Evolutionary conservation across 2,888 invertebrate genomes (phyloP), one percentile per base, ranked within the genome.

Genomic region (Drosophila demipolita): DNA sequence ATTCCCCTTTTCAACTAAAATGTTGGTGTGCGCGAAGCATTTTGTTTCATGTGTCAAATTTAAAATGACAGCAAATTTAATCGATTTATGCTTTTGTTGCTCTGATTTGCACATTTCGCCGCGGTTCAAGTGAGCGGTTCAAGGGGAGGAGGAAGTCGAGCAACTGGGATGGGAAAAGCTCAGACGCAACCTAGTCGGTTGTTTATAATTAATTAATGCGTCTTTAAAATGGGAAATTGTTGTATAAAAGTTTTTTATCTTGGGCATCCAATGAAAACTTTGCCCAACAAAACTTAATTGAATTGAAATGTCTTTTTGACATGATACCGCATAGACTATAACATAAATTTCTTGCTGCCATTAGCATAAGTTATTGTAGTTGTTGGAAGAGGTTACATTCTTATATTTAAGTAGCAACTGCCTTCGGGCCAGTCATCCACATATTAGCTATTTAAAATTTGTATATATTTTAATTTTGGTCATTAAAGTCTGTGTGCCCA

Each of bases 21-120:
- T 42, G n/a, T 40, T 48, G 53, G 40, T 23, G 32, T 17, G 42
- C 29, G 20, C 23, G 61, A 62, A 75, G 63, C 77, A 79, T 86
- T 83, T 79, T 83, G 83, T 79, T 83, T 83, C 86, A 87, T 82
- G 87, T 91, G 87, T 91, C 89, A 91, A 91, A 91, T 90, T 81
- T 87, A 84, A 89, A 89, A 89, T 90, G 91, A 91, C 92, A 91
- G 91, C 80, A 81, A 84, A 82, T 91, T 89, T 91, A 90, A 91
- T 91, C 91, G 91, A 91, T 91, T 89, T 89, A 91, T 88, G 77
- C 73, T 70, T 71, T 80, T 83, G 82, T 87, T 83, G 67, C 66
- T 50, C 70, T 64, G 64, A 66, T 76, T 73, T 76, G 60, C 75
- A 77, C 67, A 73, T 55, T 49, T 54, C 48, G 35, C 36, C 35